These are phyloP conservation scores for Spilosoma lubricipeda DNA, from an alignment of 2,888 invertebrate species.

Conservation along the genomic window DNA sequence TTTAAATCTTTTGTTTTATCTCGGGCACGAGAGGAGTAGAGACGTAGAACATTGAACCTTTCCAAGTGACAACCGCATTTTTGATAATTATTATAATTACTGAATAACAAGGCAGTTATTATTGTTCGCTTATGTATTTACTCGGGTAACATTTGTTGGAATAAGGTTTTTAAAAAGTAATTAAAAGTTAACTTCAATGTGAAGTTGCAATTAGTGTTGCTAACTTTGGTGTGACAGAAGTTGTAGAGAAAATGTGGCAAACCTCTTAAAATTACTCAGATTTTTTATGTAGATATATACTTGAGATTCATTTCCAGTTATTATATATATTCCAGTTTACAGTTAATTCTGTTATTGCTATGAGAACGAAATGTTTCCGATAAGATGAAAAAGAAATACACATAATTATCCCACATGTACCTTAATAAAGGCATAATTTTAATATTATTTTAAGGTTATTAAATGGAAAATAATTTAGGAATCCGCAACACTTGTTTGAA, in stretches of 20 bases:
- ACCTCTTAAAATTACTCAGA: too few species aligned
- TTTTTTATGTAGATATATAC: too few species aligned
- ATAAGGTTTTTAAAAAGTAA: background rate
- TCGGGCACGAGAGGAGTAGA: constrained; percentile 21
- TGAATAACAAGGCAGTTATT: background rate
- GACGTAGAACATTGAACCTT: constrained; percentile 26
- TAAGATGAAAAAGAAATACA: too few species aligned
- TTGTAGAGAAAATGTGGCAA: background rate
- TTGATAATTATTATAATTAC: constrained; percentile 14
- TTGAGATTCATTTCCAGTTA: too few species aligned
- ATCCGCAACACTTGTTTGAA: background rate
- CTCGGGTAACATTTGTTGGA: background rate
- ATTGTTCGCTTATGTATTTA: background rate
- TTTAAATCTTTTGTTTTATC: constrained; percentile 51
- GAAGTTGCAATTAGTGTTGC: background rate
- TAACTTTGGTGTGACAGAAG: background rate
- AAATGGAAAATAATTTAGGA: background rate
- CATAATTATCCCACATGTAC: too few species aligned
- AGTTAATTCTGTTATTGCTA: too few species aligned
- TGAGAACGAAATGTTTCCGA: too few species aligned
- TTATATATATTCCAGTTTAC: too few species aligned
- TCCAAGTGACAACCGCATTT: constrained; percentile 12
- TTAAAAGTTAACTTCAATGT: background rate
- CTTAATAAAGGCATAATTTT: too few species aligned
- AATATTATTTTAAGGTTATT: too few species aligned